Conservation (phyloP, 2,797 vertebrate species). For the Syngnathus rostellatus region DNA sequence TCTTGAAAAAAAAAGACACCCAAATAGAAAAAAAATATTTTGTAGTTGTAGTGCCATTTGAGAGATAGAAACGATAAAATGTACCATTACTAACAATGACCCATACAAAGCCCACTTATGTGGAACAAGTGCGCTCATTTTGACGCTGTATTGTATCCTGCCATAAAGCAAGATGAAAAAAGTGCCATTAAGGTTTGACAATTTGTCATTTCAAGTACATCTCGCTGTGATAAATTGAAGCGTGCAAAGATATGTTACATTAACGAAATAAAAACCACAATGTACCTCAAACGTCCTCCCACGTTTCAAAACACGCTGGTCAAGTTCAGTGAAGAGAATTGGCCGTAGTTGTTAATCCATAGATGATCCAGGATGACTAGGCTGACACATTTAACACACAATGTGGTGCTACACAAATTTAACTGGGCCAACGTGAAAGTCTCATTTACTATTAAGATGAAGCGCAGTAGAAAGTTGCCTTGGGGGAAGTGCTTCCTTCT, state of each 20-base stretch:
- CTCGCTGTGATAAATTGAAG: background rate
- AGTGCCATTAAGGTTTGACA: background rate
- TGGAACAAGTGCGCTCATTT: background rate
- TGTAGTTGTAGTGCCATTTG: background rate
- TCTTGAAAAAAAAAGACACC: background rate
- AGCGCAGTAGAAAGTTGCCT: too few species aligned
- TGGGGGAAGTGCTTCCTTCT: too few species aligned
- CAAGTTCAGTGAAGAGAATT: too few species aligned
- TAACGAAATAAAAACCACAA: too few species aligned
- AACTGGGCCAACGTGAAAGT: too few species aligned
- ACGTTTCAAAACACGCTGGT: too few species aligned
- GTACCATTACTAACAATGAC: constrained; percentile 2
- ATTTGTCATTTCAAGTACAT: background rate
- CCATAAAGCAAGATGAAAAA: background rate
- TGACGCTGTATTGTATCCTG: background rate
- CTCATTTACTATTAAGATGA: too few species aligned
- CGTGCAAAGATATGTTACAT: background rate
- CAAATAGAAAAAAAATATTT: background rate
- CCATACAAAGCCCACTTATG: background rate
- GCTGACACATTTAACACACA: too few species aligned
- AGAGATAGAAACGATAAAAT: background rate
- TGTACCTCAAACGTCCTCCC: too few species aligned
- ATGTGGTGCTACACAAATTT: too few species aligned
- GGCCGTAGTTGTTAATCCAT: too few species aligned
- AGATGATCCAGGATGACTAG: too few species aligned